Base-by-base conservation (phyloP, 2,888 invertebrate species). In the Apotomis betuletana region DNA sequence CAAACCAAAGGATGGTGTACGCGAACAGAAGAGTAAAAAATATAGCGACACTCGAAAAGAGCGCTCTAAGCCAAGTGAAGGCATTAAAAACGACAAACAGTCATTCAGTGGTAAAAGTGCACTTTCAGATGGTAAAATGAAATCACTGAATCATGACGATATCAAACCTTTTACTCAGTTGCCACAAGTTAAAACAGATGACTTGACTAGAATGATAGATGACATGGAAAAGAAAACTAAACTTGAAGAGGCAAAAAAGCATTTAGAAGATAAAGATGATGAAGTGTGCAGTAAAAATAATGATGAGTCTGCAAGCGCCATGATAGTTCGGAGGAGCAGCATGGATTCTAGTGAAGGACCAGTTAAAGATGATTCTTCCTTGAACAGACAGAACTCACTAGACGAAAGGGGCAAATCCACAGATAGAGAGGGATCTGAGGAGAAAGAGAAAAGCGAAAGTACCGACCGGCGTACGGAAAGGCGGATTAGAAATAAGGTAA, bases 401-500 rank as follows among this genome's bases (percentile, higher is more conserved):
- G 95, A 95, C 71, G 94, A 95, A 36, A 94, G 94, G 74, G 90
- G 94, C 71, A 91, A 94, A 76, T 91, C 93, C 62, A 92, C 92
- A 75, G 94, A 94, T 70, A 93, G 94, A 76, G 93, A 93, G 76
- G 94, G 92, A 3, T 91, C 87, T 36, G 94, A 94, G 60, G 94
- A 94, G 61, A 94, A 94, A 79, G 94, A 94, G 41, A 90, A 88
- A 76, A 83, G 83, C 75, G 94, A 94, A 41, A 89, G 92, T 76
- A 87, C 87, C 73, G 95, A 95, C 75, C 93, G 94, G 13, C 93
- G 95, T 65, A 85, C 94, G 44, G 95, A 95, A 80, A 92, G 95
- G 63, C 93, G 95, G 80, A 95, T 95, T 82, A 93, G 95, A 77
- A 95, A 95, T 86, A 95, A 95, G 93, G 95, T 95, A 86, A 81